Percentiles rank a stretch among this genome's conserved stretches.
Conservation (phyloP, 2,888 invertebrate genomes). For the Melinaea marsaeus region DNA sequence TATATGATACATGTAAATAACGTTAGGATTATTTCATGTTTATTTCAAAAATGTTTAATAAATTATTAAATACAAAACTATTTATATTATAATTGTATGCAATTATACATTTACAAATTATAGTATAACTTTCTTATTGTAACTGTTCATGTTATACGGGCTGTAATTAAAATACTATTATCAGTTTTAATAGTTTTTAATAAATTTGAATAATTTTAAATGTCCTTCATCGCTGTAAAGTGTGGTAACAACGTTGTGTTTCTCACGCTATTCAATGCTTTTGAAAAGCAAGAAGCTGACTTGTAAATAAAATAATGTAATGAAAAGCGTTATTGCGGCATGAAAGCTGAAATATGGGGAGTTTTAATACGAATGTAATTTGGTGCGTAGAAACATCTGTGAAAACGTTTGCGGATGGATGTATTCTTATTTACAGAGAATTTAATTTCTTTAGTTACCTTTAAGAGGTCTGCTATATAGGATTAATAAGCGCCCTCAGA, state of each 20-base stretch:
- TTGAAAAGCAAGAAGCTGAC: slow-evolving; percentile 50
- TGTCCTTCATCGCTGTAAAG: slow-evolving; percentile 6
- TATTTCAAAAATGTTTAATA: too few relatives aligned
- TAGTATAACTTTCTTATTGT: too few relatives aligned
- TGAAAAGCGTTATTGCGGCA: slow-evolving; percentile 25
- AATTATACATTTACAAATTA: too few relatives aligned
- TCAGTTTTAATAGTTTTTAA: not conserved
- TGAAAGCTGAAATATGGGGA: slow-evolving; percentile 24
- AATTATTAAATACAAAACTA: too few relatives aligned
- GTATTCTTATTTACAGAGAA: slow-evolving; percentile 23
- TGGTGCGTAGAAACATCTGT: slow-evolving; percentile 24
- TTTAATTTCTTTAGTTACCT: slow-evolving; percentile 27
- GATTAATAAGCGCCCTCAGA: slow-evolving; percentile 1
- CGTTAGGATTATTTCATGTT: too few relatives aligned
- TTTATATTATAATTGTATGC: too few relatives aligned
- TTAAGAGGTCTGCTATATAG: slow-evolving; percentile 19
- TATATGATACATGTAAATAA: too few relatives aligned
- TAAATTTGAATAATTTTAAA: not conserved
- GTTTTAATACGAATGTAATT: slow-evolving; percentile 29
- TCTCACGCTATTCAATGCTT: slow-evolving; percentile 42
- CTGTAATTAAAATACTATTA: too few relatives aligned
- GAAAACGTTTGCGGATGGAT: slow-evolving; percentile 17
- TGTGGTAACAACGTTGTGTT: slow-evolving; percentile 39
- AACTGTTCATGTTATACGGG: too few relatives aligned
- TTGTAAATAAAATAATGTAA: slow-evolving; percentile 54